A percentile compares a stretch with the other conserved stretches of the same genome.
Conservation (phyloP, 2,888 invertebrate species). For the Coleophora deauratella region DNA sequence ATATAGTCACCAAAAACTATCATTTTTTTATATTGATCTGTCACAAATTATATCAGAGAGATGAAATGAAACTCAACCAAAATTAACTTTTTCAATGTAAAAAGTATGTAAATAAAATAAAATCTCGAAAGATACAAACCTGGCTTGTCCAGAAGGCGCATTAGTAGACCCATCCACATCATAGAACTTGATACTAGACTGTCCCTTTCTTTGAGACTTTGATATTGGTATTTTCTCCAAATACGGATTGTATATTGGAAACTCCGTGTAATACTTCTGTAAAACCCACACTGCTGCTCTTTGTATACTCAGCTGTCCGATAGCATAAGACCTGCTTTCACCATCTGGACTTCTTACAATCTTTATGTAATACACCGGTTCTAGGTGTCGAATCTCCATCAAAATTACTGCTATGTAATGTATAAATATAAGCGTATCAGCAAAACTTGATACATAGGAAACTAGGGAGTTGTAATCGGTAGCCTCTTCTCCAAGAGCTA, state of each 20-base stretch:
- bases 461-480: slow-evolving; percentile 92
- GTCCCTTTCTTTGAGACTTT: slow-evolving; percentile 84
- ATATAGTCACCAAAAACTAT: no score
- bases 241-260: slow-evolving; percentile 97
- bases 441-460: slow-evolving; percentile 92
- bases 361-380: slow-evolving; percentile 91
- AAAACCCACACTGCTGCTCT: slow-evolving; percentile 95
- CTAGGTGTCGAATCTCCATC: slow-evolving; percentile 93
- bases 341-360: slow-evolving; percentile 98
- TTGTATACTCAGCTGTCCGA: slow-evolving; percentile 94
- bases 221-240: slow-evolving; percentile 92
- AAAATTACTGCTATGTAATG: slow-evolving; percentile 95
- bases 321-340: slow-evolving; percentile 88
- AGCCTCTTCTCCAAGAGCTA: slow-evolving; percentile 85
- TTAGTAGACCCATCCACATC: slow-evolving; percentile 91
- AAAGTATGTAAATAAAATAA: no score
- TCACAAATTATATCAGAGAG: no score
- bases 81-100: no score
- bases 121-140: slow-evolving; percentile 37
- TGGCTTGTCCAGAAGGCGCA: slow-evolving; percentile 80
- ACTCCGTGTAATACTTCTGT: slow-evolving; percentile 96
- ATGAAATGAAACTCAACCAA: no score
- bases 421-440: slow-evolving; percentile 95
- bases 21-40: no score
- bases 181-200: slow-evolving; percentile 95